A percentile compares a stretch with the other conserved stretches of the same genome.
These are phyloP conservation scores for Agriopis leucophaearia DNA, from an alignment of 2,888 invertebrate genomes.

Conservation along the genomic window DNA sequence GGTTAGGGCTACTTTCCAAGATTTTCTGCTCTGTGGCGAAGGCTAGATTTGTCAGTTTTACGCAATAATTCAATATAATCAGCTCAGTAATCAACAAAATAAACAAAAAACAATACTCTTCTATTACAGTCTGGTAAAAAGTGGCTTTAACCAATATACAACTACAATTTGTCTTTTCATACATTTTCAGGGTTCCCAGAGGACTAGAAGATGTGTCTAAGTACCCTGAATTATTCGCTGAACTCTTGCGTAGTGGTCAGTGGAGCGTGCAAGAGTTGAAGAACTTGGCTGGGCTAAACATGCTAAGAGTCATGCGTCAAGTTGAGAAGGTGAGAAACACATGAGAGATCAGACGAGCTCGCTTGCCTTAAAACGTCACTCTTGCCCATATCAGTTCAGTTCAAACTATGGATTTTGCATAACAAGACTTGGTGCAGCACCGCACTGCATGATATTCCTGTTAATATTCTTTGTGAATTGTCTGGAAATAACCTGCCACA, in stretches of 20 bases:
- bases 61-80: too few species aligned
- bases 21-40: too few species aligned
- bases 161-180: background rate
- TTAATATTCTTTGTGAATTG: too few species aligned
- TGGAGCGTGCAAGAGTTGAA: conserved; percentile 88
- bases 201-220: conserved; percentile 90
- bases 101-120: background rate
- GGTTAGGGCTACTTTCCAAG: too few species aligned
- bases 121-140: background rate
- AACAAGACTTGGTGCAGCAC: too few species aligned
- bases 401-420: too few species aligned
- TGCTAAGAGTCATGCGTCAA: conserved; percentile 87
- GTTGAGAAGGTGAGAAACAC: conserved; percentile 81
- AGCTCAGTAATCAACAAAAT: background rate
- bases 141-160: background rate
- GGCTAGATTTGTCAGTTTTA: too few species aligned
- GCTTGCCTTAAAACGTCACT: too few species aligned
- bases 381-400: too few species aligned
- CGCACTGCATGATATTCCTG: too few species aligned
- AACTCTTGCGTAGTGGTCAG: conserved; percentile 87
- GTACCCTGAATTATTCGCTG: conserved; percentile 89
- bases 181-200: conserved; percentile 84
- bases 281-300: conserved; percentile 88
- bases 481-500: too few species aligned
- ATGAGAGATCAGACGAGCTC: too few species aligned